Evolutionary conservation across 1,140 invertebrate species (phyloP).

Genomic region (Microplitis demolitor): DNA sequence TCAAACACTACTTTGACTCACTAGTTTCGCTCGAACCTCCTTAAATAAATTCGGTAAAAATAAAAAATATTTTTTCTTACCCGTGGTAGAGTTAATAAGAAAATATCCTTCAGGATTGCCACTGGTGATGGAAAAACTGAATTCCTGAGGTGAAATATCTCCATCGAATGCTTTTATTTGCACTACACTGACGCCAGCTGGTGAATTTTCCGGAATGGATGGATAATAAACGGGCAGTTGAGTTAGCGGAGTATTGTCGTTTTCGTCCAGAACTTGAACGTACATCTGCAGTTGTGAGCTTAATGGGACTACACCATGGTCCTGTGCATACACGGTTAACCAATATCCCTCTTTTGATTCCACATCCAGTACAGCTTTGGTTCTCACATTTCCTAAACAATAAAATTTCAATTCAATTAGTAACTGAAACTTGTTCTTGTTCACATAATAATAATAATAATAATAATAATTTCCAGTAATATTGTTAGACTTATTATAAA

Average conservation of each 20-base stretch:
- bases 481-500: no score
- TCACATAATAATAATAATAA: no score
- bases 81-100: conserved; percentile 81
- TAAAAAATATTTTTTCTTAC: conserved; percentile 63
- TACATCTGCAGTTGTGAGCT: conserved; percentile 86
- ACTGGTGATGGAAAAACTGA: conserved; percentile 83
- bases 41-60: neutral
- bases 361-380: conserved; percentile 81
- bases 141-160: conserved; percentile 71
- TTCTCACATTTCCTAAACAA: conserved; percentile 79
- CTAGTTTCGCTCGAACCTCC: neutral
- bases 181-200: conserved; percentile 74
- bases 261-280: conserved; percentile 86
- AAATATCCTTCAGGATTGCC: conserved; percentile 92
- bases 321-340: conserved; percentile 91
- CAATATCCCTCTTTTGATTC: conserved; percentile 89
- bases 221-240: conserved; percentile 84
- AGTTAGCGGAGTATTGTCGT: conserved; percentile 92
- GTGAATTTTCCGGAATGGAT: conserved; percentile 81
- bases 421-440: no score
- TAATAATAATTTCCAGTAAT: no score
- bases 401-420: neutral
- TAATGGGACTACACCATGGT: conserved; percentile 85
- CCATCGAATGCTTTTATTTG: conserved; percentile 80
- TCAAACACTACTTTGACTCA: no score